Base-by-base conservation (phyloP, 2,888 invertebrate genomes). In the Harpalus rubripes region DNA sequence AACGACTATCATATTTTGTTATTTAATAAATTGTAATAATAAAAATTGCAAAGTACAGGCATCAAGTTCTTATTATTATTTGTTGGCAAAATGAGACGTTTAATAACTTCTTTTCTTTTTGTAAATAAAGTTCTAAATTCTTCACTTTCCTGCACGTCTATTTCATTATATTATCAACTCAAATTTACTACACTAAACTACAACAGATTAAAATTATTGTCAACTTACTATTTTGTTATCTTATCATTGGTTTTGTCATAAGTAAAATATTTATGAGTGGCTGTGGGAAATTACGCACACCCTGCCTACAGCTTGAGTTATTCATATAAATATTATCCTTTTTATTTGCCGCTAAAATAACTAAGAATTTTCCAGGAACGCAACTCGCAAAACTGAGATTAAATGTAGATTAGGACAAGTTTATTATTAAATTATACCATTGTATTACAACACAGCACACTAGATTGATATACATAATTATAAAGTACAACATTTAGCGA, bases 321-420 rank as follows among this genome's bases (percentile, higher is more conserved):
- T 32, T 6, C 32, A 63, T 63, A 63, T 63, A 10, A 10, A 15
- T 63, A 10, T n/a, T 63, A 32, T 26, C 63, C n/a, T 63, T 15
- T 26, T 22, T 63, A 26, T 63, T 18, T 10, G 26, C 18, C 12
- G 15, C 16, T 22, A 15, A 32, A 18, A 72, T 8, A 72, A 41
- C 22, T 15, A 26, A 7, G 39, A 39, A 16, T 72, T n/a, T n/a
- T 72, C 41, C 32, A 15, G 39, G 72, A 41, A 39, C 72, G 22
- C 63, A 58, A 58, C 63, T 10, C 10, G 63, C 63, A 63, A 39
- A 15, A 26, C 72, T 41, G 32, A 41, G 72, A 72, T 72, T 39
- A 52, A 52, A 52, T 52, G 44, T 52, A 52, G 44, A 52, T 52
- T 52, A 52, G 2, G 44, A 52, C 8, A 12, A 12, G 44, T 52